Percentiles rank a stretch among this genome's conserved stretches.
Evolutionary conservation across 2,888 invertebrate genomes (phyloP).

Genomic region (Baronia brevicornis): DNA sequence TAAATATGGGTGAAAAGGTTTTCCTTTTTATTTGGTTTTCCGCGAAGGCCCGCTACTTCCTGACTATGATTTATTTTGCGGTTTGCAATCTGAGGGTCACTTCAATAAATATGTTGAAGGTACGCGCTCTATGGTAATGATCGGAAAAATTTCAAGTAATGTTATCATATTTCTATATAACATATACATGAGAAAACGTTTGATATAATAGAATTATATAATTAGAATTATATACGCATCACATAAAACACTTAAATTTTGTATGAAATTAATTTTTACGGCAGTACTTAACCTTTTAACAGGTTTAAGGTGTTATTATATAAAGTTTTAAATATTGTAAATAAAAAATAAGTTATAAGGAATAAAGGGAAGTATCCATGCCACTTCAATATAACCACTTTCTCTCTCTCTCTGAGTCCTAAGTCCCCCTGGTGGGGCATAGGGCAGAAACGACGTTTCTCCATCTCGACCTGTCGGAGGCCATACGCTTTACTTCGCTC

Average conservation of each 20-base stretch:
- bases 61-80: slow-evolving; percentile 72
- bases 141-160: slow-evolving; percentile 52
- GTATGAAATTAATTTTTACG: slow-evolving; percentile 3
- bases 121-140: slow-evolving; percentile 60
- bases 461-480: too few relatives aligned
- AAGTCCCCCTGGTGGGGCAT: too few relatives aligned
- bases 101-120: slow-evolving; percentile 72
- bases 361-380: too few relatives aligned
- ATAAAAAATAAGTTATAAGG: too few relatives aligned
- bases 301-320: slow-evolving; percentile 8
- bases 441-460: too few relatives aligned
- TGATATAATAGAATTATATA: slow-evolving; percentile 5
- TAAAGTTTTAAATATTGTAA: too few relatives aligned
- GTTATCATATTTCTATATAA: slow-evolving; percentile 56
- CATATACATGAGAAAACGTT: too few relatives aligned
- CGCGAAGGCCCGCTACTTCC: slow-evolving; percentile 56
- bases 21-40: slow-evolving; percentile 57
- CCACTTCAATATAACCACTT: too few relatives aligned
- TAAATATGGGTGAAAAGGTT: slow-evolving; percentile 33
- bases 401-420: too few relatives aligned
- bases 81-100: slow-evolving; percentile 67
- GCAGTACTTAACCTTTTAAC: not conserved
- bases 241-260: too few relatives aligned
- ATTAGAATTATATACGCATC: not conserved
- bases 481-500: too few relatives aligned